A percentile compares a stretch with the other conserved stretches of the same genome.
Evolutionary conservation across 2,797 vertebrate genomes (phyloP).

Genomic region (Pteronotus mesoamericanus): DNA sequence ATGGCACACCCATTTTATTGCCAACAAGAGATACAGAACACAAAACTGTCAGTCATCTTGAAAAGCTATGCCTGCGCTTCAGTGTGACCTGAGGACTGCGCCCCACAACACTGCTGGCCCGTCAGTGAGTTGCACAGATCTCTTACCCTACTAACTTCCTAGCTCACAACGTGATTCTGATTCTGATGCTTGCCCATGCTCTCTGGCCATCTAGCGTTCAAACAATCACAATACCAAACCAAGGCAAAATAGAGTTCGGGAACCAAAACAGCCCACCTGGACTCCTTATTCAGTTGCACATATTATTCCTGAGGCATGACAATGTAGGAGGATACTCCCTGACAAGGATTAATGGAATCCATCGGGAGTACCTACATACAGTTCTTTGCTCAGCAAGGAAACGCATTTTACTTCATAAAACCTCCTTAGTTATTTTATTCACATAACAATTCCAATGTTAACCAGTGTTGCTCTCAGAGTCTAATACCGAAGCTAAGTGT

Average conservation of each 20-base stretch:
- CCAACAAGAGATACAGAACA: neutral
- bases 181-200: neutral
- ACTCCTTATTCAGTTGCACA: neutral
- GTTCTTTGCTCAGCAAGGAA: neutral
- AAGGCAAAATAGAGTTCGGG: neutral
- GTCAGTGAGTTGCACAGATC: neutral
- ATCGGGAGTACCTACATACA: neutral
- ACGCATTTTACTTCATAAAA: neutral
- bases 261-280: neutral
- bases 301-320: neutral
- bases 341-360: neutral
- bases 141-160: neutral
- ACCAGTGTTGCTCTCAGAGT: neutral
- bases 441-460: neutral
- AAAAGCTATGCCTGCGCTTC: neutral
- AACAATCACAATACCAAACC: neutral
- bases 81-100: neutral
- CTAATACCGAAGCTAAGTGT: neutral
- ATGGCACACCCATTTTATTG: neutral
- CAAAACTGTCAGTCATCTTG: neutral
- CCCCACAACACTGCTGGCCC: neutral
- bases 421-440: neutral
- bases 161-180: neutral
- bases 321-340: neutral
- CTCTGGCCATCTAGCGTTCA: neutral